Base-by-base conservation (phyloP, 2,113 vertebrate genomes). In the Macroglossus sobrinus region DNA sequence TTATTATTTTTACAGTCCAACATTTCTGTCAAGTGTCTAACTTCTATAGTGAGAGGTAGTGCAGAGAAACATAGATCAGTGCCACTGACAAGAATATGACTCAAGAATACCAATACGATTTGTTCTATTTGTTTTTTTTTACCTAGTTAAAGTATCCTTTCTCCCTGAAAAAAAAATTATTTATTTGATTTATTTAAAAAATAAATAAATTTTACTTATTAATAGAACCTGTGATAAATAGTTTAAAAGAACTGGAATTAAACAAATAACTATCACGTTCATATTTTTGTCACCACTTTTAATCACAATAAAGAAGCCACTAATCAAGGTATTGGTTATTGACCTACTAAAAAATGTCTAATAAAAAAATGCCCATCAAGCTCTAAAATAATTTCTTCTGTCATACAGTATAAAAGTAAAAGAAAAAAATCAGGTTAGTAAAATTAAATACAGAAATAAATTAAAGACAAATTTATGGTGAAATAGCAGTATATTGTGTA, bases 1-100 rank as follows among this genome's bases (percentile, higher is more conserved):
- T 90, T 88, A 95, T 98, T 89, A 97, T 96, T 97, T 97, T 93
- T 94, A 97, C 69, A 93, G 84, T 78, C 90, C 93, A 97, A 82
- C 97, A 97, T 97, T 96, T 98, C 93, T 94, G 92, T 86, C 21
- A 0, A 90, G 47, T 92, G 40, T 75, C 82, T 95, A 57, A 92
- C 85, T 93, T 95, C 93, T 71, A 93, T 22, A 90, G 93, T 97
- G 79, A 92, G 75, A 94, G 22, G 11, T 59, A 84, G 33, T 92
- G 80, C 80, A 92, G 79, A 85, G 55, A 86, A 79, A 69, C 92
- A 97, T 97, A 95, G 50, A 97, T 97, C 92, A 96, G 59, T 76
- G 86, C 59, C 86, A 89, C 53, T 53, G 86, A 95, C 40, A 97
- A 64, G 45, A 95, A 92, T 95, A 93, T 92, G 66, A 88, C 40